Evolutionary conservation across 2,888 invertebrate species (phyloP), one percentile per base, ranked within the genome.

Genomic region (Brenthis hecate): DNA sequence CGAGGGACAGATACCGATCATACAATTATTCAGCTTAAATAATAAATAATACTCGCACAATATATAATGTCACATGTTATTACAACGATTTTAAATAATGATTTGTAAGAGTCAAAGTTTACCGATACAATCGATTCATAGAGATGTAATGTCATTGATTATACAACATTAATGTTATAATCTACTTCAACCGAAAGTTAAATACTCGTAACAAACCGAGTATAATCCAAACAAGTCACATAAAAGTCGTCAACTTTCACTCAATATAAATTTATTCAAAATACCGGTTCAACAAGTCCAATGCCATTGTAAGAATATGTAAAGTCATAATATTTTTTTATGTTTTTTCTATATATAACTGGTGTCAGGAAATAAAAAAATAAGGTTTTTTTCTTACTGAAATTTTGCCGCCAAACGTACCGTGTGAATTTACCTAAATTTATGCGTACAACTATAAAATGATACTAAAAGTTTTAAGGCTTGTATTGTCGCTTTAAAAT

Each of bases 191-290:
- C 76, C 74, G 77, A 81, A 81, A 86, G 88, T 91, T 92, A 82
- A 86, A 88, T 90, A n/a, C n/a, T n/a, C n/a, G n/a, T n/a, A 88
- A 91, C 84, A 80, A 65, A 68, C 69, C 74, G 77, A 81, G 73
- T 82, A 82, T 84, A 85, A 85, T 71, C 75, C 74, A 83, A 83
- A 76, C 87, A 76, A 86, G 88, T 88, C 86, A 73, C 75, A 77
- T 81, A 82, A 87, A 85, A 82, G 84, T 82, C 74, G 75, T 72
- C 75, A 71, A 90, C 92, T 92, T 92, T 92, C 92, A 89, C 92
- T 87, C 73, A 77, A 84, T 84, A 83, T 81, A 87, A 85, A 80
- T 74, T 60, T 69, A 66, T 63, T 66, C 55, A 48, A 66, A 85
- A 82, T 85, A 87, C 90, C 89, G 89, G 88, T 85, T 85, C 75